Evolutionary conservation across 2,888 invertebrate genomes (phyloP), one percentile per base, ranked within the genome.

Genomic region (Patella depressa): DNA sequence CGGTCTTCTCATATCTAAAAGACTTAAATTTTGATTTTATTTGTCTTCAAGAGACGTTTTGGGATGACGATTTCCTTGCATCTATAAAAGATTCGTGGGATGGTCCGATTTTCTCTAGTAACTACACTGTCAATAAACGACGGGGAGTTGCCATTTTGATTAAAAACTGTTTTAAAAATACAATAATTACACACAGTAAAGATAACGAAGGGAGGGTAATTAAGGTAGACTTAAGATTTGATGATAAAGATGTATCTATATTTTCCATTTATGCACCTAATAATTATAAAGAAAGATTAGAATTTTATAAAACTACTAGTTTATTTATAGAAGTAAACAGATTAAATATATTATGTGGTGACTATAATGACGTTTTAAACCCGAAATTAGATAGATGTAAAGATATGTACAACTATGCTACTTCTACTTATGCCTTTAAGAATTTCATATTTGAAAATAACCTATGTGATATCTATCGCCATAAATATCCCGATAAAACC

Each of bases 261-360:
- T 24, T 78, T 19, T 71, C 71, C 75, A 59, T 78, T 59, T 78
- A 78, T 78, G 69, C 72, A 34, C 75, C 78, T 19, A 78, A 78
- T 53, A 72, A 59, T 78, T 19, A 17, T 24, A 53, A 34, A 59
- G 65, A 78, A 53, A 71, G 74, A 14, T 11, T 24, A 53, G 45
- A 12, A 54, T 78, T 78, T 75, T 74, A 34, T 34, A 34, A 34
- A 34, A 34, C 34, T 34, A 34, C 34, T n/a, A 9, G 17, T 9
- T 59, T n/a, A 9, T 15, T n/a, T 59, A 15, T 17, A 59, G 5
- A 5, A 12, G n/a, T 19, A 59, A 15, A n/a, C 1, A 15, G 59
- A n/a, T 9, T 34, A 5, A 9, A n/a, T 15, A 17, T 59, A 9
- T 9, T 59, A 15, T 59, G 59, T 59, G 59, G 59, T 59, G 59